These are phyloP conservation scores for Drosophila flavopinicola DNA, from an alignment of 2,888 invertebrate genomes.

Conservation along the genomic window DNA sequence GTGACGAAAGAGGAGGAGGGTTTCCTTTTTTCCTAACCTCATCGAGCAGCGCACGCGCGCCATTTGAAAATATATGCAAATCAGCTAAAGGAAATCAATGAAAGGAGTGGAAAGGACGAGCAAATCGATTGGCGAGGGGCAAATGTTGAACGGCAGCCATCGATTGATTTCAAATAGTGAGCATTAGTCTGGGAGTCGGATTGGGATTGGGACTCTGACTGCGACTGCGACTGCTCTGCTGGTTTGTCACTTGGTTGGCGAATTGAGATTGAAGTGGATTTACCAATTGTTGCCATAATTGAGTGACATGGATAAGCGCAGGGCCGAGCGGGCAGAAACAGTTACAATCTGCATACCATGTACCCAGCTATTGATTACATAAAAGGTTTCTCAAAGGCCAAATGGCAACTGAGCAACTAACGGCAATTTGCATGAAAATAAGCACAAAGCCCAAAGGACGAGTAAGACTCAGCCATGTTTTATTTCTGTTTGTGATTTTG, in stretches of 20 bases:
- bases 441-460: conserved; percentile 55
- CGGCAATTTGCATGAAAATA: conserved; percentile 73
- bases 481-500: conserved; percentile 22
- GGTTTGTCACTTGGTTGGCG: conserved; percentile 75
- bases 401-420: conserved; percentile 54
- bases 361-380: conserved; percentile 48
- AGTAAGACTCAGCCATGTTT: conserved; percentile 22
- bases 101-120: conserved; percentile 30
- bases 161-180: conserved; percentile 60
- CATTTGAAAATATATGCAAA: conserved; percentile 72
- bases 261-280: conserved; percentile 72
- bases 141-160: conserved; percentile 5
- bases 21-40: conserved; percentile 1
- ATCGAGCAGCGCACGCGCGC: conserved; percentile 59
- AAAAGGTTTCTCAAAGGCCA: conserved; percentile 56
- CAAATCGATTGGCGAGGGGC: conserved; percentile 64
- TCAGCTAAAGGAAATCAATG: conserved; percentile 43
- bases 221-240: conserved; percentile 20
- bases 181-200: background rate
- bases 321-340: conserved; percentile 3
- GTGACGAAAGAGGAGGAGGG: conserved; percentile 47
- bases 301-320: conserved; percentile 65
- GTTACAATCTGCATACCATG: conserved; percentile 10
- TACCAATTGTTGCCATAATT: conserved; percentile 75
- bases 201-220: background rate